Evolutionary conservation across 2,888 invertebrate species (phyloP).

Genomic region (Fragum sueziense): DNA sequence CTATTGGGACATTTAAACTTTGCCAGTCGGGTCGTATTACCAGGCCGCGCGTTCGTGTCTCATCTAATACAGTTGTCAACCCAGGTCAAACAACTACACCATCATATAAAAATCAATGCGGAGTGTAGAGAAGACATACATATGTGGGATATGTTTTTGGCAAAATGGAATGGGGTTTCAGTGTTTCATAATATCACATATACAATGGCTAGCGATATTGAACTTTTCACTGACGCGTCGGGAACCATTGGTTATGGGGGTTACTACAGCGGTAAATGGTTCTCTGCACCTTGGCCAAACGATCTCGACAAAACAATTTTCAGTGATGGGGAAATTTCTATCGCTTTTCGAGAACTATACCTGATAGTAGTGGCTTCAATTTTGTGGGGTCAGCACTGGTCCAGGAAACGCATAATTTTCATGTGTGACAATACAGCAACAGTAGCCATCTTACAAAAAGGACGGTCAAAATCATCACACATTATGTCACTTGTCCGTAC

Average conservation of each 20-base stretch:
- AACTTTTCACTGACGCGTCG: conserved; percentile 42
- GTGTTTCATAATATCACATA: conserved; percentile 11
- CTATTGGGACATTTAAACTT: conserved; percentile 45
- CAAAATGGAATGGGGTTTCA: conserved; percentile 31
- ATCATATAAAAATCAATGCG: conserved; percentile 19
- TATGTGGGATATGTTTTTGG: conserved; percentile 28
- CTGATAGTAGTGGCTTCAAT: conserved; percentile 47
- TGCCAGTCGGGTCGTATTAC: conserved; percentile 35
- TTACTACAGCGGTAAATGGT: conserved; percentile 42
- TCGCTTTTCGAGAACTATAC: conserved; percentile 46
- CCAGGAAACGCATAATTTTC: too few relatives aligned
- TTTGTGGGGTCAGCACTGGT: too few relatives aligned
- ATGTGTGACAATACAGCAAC: too few relatives aligned
- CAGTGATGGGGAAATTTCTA: conserved; percentile 4
- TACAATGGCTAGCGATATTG: background rate
- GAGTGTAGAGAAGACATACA: conserved; percentile 30
- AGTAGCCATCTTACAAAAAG: too few relatives aligned
- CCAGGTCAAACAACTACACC: conserved; percentile 17
- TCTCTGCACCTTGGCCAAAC: conserved; percentile 27
- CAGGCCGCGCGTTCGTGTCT: conserved; percentile 37
- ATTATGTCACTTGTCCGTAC: too few relatives aligned
- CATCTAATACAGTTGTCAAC: conserved; percentile 31
- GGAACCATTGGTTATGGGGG: conserved; percentile 35
- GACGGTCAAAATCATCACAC: too few relatives aligned
- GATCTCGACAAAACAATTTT: background rate